Evolutionary conservation across 2,888 invertebrate genomes (phyloP), one percentile per base, ranked within the genome.

Genomic region (Drosophila aldrichi): DNA sequence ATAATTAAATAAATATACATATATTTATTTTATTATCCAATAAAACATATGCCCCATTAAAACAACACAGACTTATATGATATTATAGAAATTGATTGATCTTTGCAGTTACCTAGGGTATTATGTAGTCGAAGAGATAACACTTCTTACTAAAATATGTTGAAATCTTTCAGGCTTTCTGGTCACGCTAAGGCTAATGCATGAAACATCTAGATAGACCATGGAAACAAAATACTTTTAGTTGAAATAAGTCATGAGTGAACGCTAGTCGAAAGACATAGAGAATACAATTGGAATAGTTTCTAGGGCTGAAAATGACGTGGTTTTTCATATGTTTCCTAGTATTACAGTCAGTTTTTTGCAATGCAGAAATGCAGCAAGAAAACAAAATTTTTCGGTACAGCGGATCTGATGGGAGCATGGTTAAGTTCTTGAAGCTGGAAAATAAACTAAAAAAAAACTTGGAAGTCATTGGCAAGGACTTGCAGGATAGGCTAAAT

Each of bases 401-500:
- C 20, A 82, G 71, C 49, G 66, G 16, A 16, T 64, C 79, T 6
- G 40, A 77, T 18, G 46, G n/a, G 7, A 57, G 56, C 25, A 46
- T 70, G 60, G 32, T 57, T 1, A 64, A 70, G 18, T 48, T 79
- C 18, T 16, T 79, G 22, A 44, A 60, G 41, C 10, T 72, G 22
- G 79, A 82, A 62, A 65, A 70, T 8, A 43, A 58, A 18, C 34
- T 77, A 4, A 52, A 51, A 14, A 29, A 6, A 2, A 32, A 51
- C 10, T 34, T 77, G 12, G 34, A 58, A 2, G 7, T 4, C 9
- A 64, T 60, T 20, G 58, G 49, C 2, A 54, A 46, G n/a, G 57
- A 44, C 14, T 57, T 82, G 80, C 70, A 77, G 22, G 14, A 56
- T 14, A 81, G 67, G 25, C 22, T 74, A 16, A 64, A 79, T 20